Percentiles rank a stretch among this genome's conserved stretches.
Evolutionary conservation across 1,140 invertebrate species (phyloP).

Genomic region (Drosophila virilis): DNA sequence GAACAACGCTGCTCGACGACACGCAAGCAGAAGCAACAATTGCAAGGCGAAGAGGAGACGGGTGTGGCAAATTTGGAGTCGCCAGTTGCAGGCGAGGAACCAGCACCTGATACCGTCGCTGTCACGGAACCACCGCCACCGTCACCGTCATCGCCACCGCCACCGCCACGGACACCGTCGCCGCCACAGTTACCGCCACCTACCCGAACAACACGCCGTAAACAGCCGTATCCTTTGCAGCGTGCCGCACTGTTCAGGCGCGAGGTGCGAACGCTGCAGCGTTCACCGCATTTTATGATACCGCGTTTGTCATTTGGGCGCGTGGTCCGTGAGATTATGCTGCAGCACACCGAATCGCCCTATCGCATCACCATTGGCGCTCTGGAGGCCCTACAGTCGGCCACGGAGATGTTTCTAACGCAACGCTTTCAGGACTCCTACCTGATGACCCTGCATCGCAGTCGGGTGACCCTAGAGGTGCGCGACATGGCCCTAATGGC

Average conservation of each 20-base stretch:
- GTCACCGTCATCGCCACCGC: not conserved
- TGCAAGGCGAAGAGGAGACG: not conserved
- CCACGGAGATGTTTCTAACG: slow-evolving; percentile 89
- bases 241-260: not conserved
- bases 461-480: slow-evolving; percentile 90
- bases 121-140: too few species aligned
- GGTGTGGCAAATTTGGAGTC: not conserved
- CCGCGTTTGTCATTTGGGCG: slow-evolving; percentile 62
- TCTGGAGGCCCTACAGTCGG: slow-evolving; percentile 87
- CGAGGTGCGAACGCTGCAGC: slow-evolving; percentile 2
- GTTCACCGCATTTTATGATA: slow-evolving; percentile 31
- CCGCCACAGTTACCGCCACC: too few species aligned
- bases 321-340: slow-evolving; percentile 62
- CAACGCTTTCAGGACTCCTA: slow-evolving; percentile 91
- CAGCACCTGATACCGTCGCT: not conserved
- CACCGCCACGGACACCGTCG: not conserved
- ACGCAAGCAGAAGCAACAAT: not conserved
- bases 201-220: slow-evolving; percentile 1
- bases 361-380: slow-evolving; percentile 86
- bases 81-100: not conserved
- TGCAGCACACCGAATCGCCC: not conserved
- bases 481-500: slow-evolving; percentile 85
- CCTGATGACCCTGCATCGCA: slow-evolving; percentile 89
- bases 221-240: not conserved
- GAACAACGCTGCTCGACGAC: slow-evolving; percentile 5